Base-by-base conservation (phyloP, 2,888 invertebrate species). In the Deilephila elpenor region DNA sequence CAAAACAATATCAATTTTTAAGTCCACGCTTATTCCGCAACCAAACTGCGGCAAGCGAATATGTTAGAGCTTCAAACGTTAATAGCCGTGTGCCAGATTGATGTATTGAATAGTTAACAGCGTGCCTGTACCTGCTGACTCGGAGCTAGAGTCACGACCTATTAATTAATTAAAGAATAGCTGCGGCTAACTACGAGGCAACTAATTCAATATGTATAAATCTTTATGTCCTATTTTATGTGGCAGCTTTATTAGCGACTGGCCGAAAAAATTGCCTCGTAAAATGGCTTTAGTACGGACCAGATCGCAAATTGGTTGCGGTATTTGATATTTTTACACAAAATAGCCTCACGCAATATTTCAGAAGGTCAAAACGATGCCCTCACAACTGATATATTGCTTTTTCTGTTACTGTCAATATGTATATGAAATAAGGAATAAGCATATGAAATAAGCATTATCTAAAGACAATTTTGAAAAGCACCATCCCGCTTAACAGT, bases 141-240 rank as follows among this genome's bases (percentile, higher is more conserved):
- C 17, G 2, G 64, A 44, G 44, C 67, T 64, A 5, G 29, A 67
- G 67, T 67, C 67, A 67, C 51, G 67, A 67, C 44, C 51, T 67
- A 67, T 67, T 67, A 51, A 64, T 37, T 64, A 64, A 67, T 67
- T 67, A 67, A 67, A 67, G 67, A 67, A 67, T 51, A 25, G 29
- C 67, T 29, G 11, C 67, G 51, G 51, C 25, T 67, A 67, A 67
- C 51, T 25, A 25, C 51, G 51, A 14, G 25, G 67, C 51, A 67
- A 51, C 51, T 25, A 67, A 67, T 67, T 17, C 67, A 67, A 51
- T 51, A 17, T 25, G 25, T 51, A 67, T 67, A 25, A 67, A 51
- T 67, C 44, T 67, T 67, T 51, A 67, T 67, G 25, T 25, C 17
- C 44, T 67, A 25, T 44, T 67, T 67, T 51, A 51, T 67, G 67